Evolutionary conservation across 2,797 vertebrate species (phyloP).

Genomic region (Taenioides sp.): DNA sequence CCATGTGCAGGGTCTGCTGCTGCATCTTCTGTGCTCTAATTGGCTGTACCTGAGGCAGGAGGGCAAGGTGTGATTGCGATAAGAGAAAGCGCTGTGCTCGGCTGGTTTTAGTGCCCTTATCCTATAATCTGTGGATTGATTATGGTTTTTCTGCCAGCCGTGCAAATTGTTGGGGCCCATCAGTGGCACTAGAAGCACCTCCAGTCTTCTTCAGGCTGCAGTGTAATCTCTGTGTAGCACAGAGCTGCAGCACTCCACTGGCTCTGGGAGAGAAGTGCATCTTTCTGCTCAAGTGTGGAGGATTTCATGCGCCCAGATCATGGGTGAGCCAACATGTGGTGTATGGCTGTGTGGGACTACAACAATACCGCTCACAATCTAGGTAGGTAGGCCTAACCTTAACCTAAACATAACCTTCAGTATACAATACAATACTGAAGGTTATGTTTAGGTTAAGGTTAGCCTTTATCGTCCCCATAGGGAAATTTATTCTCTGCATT

Average conservation of each 20-base stretch:
- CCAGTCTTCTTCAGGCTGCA: constrained; percentile 39
- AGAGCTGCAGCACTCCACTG: constrained; percentile 9
- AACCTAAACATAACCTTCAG: no score
- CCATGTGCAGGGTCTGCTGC: constrained; percentile 50
- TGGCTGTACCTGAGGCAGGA: constrained; percentile 74
- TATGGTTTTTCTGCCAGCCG: constrained; percentile 74
- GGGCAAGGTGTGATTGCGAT: constrained; percentile 75
- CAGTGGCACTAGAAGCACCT: constrained; percentile 58
- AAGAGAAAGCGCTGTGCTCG: constrained; percentile 73
- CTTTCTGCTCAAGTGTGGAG: background rate
- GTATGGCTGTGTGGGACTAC: background rate
- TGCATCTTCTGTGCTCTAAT: constrained; percentile 68
- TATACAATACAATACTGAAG: no score
- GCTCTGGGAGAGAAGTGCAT: background rate
- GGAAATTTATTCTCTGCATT: no score
- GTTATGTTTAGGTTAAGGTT: no score
- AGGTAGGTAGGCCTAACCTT: no score
- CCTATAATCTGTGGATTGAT: constrained; percentile 79
- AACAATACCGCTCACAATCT: background rate
- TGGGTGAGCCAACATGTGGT: background rate
- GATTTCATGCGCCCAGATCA: background rate
- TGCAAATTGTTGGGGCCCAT: constrained; percentile 76
- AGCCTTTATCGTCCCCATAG: no score
- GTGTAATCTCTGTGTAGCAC: constrained; percentile 9
- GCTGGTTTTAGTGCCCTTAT: constrained; percentile 76